phyloP scores from a whole-genome alignment of 2,888 invertebrate genomes.

The Microchrysa polita region DNA sequence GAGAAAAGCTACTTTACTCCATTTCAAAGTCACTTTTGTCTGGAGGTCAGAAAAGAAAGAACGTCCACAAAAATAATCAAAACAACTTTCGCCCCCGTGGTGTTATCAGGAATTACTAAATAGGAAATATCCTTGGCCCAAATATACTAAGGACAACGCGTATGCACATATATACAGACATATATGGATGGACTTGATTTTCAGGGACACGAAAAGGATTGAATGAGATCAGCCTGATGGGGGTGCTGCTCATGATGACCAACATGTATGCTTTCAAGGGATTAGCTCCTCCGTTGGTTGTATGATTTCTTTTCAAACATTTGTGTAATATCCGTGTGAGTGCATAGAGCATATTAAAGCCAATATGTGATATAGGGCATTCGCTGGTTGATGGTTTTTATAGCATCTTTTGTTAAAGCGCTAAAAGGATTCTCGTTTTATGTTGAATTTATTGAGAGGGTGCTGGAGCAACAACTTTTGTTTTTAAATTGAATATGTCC shows the following conservation, averaged over 20 bases:
- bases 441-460: too few species aligned
- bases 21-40: background rate
- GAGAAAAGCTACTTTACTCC: background rate
- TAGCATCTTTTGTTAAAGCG: background rate
- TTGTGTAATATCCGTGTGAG: background rate
- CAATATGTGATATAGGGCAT: background rate
- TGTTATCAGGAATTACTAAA: constrained; percentile 24
- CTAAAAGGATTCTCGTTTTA: background rate
- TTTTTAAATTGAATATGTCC: too few species aligned
- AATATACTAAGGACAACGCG: background rate
- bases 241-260: constrained; percentile 2
- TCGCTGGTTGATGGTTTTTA: background rate
- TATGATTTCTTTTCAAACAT: background rate
- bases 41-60: constrained; percentile 6
- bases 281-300: constrained; percentile 22
- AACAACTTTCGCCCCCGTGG: constrained; percentile 30
- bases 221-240: constrained; percentile 3
- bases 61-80: constrained; percentile 25
- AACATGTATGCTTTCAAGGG: constrained; percentile 14
- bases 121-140: constrained; percentile 29
- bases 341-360: constrained; percentile 5
- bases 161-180: too few species aligned
- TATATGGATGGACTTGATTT: too few species aligned
- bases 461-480: too few species aligned
- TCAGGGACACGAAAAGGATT: constrained; percentile 22